These are phyloP conservation scores for Macrosoma leucophasiata DNA, from an alignment of 2,888 invertebrate genomes.

Conservation along the genomic window DNA sequence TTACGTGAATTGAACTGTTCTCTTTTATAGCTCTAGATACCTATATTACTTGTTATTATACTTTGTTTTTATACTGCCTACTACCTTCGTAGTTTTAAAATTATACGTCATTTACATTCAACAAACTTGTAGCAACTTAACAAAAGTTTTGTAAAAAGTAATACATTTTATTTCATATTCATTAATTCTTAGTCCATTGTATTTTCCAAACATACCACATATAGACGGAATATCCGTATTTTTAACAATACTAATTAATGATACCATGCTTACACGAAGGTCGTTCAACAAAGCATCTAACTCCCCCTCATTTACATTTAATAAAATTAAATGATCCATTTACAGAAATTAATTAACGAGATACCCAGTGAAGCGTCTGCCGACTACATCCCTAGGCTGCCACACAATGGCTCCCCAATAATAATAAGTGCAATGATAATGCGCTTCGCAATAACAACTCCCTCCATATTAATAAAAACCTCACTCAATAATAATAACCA, in stretches of 20 bases:
- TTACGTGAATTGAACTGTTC: too few species aligned
- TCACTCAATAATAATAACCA: constrained; percentile 66
- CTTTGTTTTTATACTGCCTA: too few species aligned
- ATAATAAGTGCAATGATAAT: constrained; percentile 61
- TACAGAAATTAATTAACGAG: constrained; percentile 73
- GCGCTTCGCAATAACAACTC: constrained; percentile 55
- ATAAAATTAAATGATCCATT: constrained; percentile 76
- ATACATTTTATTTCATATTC: too few species aligned
- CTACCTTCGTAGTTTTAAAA: too few species aligned
- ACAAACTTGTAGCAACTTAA: too few species aligned
- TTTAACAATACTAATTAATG: not conserved
- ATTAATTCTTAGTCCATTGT: too few species aligned
- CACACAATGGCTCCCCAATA: constrained; percentile 44
- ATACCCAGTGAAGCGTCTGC: constrained; percentile 65
- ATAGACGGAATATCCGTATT: not conserved
- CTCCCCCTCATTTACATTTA: constrained; percentile 72
- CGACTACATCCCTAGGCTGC: too few species aligned
- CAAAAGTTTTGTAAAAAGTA: constrained; percentile 10
- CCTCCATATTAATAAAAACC: constrained; percentile 70
- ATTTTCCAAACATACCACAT: too few species aligned
- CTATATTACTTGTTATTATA: too few species aligned
- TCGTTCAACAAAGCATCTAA: constrained; percentile 43
- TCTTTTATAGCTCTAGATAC: too few species aligned
- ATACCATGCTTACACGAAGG: constrained; percentile 15
- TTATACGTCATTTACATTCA: too few species aligned